Base-by-base conservation (phyloP, 2,113 vertebrate species). In the Rhinogobius similis region DNA sequence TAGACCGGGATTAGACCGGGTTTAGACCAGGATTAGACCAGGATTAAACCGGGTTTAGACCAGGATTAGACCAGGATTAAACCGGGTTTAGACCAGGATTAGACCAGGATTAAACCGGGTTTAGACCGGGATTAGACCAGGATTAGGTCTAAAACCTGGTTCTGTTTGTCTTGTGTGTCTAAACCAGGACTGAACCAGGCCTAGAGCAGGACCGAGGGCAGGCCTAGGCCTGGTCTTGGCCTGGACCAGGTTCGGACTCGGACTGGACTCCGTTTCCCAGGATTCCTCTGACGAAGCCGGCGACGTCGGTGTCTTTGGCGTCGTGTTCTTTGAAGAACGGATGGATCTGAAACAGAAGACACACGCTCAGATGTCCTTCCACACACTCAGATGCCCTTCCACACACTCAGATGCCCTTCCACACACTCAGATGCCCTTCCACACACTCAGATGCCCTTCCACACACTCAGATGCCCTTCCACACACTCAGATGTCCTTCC, bases 251-350 rank as follows among this genome's bases (percentile, higher is more conserved):
- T 7, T n/a, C n/a, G 7, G 46, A 50, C 46, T n/a, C 16, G 48
- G 48, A 23, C 48, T 23, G 48, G 48, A 52, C 48, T 50, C 6
- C n/a, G n/a, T 52, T 23, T 52, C 48, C 95, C 86, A 99, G 92
- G 93, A 98, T 95, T 85, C 92, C 90, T 92, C 97, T 97, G 92
- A 99, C 97, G 91, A 99, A 99, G 92, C 95, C 96, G 89, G 97
- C 96, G 93, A 98, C 97, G 23, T 99, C 97, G 82, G 98, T 99
- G 79, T 95, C 95, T 96, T 97, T 97, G 94, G 96, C 94, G 94
- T 98, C 96, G 14, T 99, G 98, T 88, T 94, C 75, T 75, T 93
- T 95, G 92, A 99, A 96, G 93, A 99, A 99, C 36, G 86, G 94
- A 90, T 97, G 97, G 95, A 96, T 91, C 98, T 99, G 90, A 63